These are phyloP conservation scores for Eupithecia insigniata DNA, from an alignment of 2,888 invertebrate genomes.

Conservation along the genomic window DNA sequence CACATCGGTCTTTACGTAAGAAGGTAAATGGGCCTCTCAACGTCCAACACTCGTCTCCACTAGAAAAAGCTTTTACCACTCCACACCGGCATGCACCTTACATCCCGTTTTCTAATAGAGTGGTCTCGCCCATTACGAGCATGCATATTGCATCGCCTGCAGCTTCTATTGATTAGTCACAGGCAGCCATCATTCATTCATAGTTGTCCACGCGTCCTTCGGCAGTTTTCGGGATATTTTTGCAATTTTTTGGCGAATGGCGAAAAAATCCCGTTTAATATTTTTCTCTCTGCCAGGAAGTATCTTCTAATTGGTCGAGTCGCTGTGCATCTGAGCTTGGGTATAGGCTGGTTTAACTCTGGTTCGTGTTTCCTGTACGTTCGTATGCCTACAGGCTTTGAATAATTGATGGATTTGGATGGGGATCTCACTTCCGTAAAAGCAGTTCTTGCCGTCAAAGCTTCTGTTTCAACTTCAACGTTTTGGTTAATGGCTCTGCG, in stretches of 20 bases:
- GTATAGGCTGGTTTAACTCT: neutral
- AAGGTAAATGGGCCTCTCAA: neutral
- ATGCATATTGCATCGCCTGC: slow-evolving; percentile 62
- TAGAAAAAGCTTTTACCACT: slow-evolving; percentile 19
- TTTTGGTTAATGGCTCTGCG: too few species aligned
- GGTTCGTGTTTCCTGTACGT: neutral
- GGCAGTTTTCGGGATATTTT: slow-evolving; percentile 43
- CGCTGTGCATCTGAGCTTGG: neutral
- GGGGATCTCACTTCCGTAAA: neutral
- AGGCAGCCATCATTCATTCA: slow-evolving; percentile 75
- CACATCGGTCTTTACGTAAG: neutral
- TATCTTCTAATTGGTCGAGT: slow-evolving; percentile 66
- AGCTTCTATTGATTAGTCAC: slow-evolving; percentile 60
- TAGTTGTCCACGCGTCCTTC: slow-evolving; percentile 64
- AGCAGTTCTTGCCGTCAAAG: neutral
- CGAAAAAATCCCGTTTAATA: slow-evolving; percentile 67
- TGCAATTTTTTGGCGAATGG: too few species aligned
- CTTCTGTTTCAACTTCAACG: too few species aligned
- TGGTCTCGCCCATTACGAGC: slow-evolving; percentile 60
- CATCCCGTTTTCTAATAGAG: slow-evolving; percentile 38
- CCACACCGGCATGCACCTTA: slow-evolving; percentile 10
- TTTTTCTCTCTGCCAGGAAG: slow-evolving; percentile 71
- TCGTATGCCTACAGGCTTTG: neutral
- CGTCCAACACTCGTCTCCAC: neutral
- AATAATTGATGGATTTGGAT: slow-evolving; percentile 4